These are phyloP conservation scores for Troglohyphantes excavatus DNA, from an alignment of 2,888 invertebrate genomes.

Conservation along the genomic window DNA sequence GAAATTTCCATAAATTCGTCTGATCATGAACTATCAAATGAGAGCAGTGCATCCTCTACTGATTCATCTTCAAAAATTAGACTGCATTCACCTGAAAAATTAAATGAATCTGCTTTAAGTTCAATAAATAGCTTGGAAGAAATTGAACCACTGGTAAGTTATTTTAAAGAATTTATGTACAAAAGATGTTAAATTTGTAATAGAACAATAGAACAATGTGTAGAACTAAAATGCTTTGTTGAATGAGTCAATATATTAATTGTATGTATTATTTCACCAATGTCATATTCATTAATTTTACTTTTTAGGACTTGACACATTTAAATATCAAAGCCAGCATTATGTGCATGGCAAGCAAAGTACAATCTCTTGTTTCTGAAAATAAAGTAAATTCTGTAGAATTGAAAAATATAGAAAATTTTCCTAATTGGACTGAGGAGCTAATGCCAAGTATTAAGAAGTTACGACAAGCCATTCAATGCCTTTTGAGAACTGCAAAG, in stretches of 20 bases:
- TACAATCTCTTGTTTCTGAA: constrained; percentile 84
- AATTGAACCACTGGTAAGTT: constrained; percentile 70
- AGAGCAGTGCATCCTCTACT: background rate
- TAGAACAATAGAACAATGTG: too few relatives aligned
- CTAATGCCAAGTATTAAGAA: constrained; percentile 91
- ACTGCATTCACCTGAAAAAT: background rate
- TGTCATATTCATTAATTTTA: too few relatives aligned
- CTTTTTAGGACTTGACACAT: constrained; percentile 87
- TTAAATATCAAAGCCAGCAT: constrained; percentile 93
- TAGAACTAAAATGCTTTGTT: too few relatives aligned
- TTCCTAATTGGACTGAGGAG: constrained; percentile 87
- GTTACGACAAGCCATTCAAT: constrained; percentile 82
- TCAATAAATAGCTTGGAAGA: constrained; percentile 51
- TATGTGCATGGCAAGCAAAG: constrained; percentile 92
- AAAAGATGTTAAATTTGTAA: too few relatives aligned
- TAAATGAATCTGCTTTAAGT: background rate
- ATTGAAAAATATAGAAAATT: constrained; percentile 84
- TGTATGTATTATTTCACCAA: background rate
- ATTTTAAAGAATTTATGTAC: too few relatives aligned
- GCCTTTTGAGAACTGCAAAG: constrained; percentile 68
- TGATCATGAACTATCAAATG: background rate
- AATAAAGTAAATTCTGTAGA: constrained; percentile 51
- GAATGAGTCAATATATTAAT: background rate
- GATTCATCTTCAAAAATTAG: background rate
- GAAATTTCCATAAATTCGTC: background rate